Percentiles rank a stretch among this genome's conserved stretches.
Evolutionary conservation across 2,797 vertebrate genomes (phyloP).

Genomic region (Spatula versicolor): DNA sequence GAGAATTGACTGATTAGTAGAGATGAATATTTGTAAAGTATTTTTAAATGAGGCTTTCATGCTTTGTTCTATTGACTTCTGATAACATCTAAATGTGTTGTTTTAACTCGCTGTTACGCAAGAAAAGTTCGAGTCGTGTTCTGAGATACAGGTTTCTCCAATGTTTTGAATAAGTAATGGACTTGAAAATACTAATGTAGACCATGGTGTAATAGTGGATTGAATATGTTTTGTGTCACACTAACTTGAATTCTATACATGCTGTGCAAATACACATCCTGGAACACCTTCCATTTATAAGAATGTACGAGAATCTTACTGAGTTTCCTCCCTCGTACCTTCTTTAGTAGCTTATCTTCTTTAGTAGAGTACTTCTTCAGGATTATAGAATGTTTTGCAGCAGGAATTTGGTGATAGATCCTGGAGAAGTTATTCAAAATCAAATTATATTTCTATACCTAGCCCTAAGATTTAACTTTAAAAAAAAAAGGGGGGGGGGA

Average conservation of each 20-base stretch:
- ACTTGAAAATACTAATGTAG: neutral
- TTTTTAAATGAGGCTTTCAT: neutral
- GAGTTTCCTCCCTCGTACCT: neutral
- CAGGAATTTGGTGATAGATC: neutral
- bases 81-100: neutral
- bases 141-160: neutral
- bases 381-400: neutral
- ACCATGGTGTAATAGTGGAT: neutral
- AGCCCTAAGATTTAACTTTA: neutral
- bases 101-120: neutral
- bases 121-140: neutral
- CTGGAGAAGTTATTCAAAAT: neutral
- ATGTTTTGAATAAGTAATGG: neutral
- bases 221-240: neutral
- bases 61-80: neutral
- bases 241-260: neutral
- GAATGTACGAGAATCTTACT: neutral
- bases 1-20: neutral
- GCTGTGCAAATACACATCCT: neutral
- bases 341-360: neutral
- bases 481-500: neutral
- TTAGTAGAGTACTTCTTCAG: neutral
- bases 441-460: neutral
- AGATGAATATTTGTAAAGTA: neutral
- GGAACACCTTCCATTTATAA: neutral